These are phyloP conservation scores for Cotesia typhae DNA, from an alignment of 1,140 invertebrate genomes.

Conservation along the genomic window DNA sequence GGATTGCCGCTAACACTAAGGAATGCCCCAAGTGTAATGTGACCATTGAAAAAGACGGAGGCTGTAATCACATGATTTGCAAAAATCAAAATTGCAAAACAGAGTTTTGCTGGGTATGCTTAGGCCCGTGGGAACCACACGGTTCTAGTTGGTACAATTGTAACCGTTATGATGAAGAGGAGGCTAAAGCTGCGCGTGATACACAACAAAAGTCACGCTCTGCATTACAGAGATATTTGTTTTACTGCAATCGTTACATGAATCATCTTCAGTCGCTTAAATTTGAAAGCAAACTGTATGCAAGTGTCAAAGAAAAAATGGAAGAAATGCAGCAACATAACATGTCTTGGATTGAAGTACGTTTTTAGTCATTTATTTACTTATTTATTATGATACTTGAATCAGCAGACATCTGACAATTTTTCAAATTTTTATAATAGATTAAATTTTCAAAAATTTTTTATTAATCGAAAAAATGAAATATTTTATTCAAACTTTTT, in stretches of 20 bases:
- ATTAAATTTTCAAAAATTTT: no score
- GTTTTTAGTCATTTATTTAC: constrained; percentile 42
- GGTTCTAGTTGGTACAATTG: constrained; percentile 99
- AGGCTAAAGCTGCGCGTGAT: constrained; percentile 94
- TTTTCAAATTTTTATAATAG: no score
- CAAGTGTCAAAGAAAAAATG: constrained; percentile 96
- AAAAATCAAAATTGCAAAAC: constrained; percentile 98
- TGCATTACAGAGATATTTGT: constrained; percentile 92
- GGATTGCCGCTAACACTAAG: constrained; percentile 99
- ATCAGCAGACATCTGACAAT: no score
- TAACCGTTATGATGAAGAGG: constrained; percentile 97
- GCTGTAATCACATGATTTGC: constrained; percentile 99
- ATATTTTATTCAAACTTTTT: no score
- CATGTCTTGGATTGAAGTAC: constrained; percentile 99
- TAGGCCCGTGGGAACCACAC: constrained; percentile 98
- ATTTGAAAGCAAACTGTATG: constrained; percentile 96
- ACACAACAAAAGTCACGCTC: constrained; percentile 94
- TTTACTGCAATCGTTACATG: constrained; percentile 99
- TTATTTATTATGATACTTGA: no score
- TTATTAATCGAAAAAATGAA: no score
- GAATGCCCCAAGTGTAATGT: constrained; percentile 99
- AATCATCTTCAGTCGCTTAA: constrained; percentile 99
- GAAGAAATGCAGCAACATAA: constrained; percentile 99
- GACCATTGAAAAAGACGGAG: constrained; percentile 98
- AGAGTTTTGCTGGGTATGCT: constrained; percentile 99